Conservation (phyloP, 2,888 invertebrate species). For the Apamea sordens region DNA sequence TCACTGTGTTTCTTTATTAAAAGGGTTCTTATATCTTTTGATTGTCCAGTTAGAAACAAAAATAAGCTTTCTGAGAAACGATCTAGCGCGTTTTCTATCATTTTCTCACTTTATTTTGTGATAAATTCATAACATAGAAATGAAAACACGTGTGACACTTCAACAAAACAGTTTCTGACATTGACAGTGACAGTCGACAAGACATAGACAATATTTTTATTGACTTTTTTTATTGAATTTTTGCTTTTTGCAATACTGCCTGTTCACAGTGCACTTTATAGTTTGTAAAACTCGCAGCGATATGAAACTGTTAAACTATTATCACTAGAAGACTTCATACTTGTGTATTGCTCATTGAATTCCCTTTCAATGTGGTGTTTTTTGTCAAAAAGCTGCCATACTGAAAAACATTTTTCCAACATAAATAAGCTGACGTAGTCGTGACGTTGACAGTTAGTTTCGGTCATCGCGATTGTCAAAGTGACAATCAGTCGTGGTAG, state of each 20-base stretch:
- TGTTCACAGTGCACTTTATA: background rate
- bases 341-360: background rate
- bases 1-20: constrained; percentile 91
- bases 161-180: constrained; percentile 20
- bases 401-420: background rate
- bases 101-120: constrained; percentile 50
- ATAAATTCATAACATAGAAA: constrained; percentile 10
- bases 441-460: constrained; percentile 72
- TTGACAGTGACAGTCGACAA: constrained; percentile 13
- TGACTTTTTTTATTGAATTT: background rate
- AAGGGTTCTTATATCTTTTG: constrained; percentile 68
- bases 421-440: constrained; percentile 73
- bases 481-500: constrained; percentile 61
- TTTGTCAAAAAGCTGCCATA: constrained; percentile 20
- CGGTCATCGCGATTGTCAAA: constrained; percentile 57
- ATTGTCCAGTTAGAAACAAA: constrained; percentile 71
- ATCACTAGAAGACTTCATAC: background rate
- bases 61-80: constrained; percentile 73
- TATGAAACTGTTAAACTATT: background rate
- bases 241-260: background rate
- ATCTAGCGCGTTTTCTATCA: constrained; percentile 75
- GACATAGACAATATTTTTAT: background rate
- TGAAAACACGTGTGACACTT: constrained; percentile 47
- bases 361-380: background rate
- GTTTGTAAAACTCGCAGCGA: background rate